These are phyloP conservation scores for Agapornis roseicollis DNA, from an alignment of 2,113 vertebrate genomes.

Conservation along the genomic window DNA sequence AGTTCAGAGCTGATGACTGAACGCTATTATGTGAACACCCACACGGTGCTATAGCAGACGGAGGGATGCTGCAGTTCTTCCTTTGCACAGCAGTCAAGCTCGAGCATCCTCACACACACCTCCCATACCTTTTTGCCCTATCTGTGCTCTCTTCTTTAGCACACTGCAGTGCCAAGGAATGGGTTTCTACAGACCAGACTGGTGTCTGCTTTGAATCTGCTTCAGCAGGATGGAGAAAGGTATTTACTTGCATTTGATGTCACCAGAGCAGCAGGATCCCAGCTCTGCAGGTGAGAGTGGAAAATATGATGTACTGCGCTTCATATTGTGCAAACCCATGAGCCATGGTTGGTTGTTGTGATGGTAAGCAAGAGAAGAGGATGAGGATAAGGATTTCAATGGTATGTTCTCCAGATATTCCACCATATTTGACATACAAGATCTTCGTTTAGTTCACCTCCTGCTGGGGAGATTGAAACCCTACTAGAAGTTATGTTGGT, in stretches of 20 bases:
- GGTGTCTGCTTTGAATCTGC: neutral
- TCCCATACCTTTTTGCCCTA: neutral
- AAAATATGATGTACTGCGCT: neutral
- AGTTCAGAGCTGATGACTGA: conserved; percentile 20
- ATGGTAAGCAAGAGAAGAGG: neutral
- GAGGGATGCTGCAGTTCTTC: neutral
- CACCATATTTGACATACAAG: neutral
- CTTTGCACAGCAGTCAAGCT: neutral
- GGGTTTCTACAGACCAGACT: neutral
- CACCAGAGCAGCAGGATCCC: neutral
- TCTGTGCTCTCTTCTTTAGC: neutral
- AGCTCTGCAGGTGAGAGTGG: neutral
- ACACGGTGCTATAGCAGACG: neutral
- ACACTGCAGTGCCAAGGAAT: neutral
- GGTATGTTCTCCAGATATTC: neutral
- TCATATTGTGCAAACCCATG: accelerated
- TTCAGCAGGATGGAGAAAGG: neutral
- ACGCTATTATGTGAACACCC: conserved; percentile 26
- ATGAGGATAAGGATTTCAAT: neutral
- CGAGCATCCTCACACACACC: neutral
- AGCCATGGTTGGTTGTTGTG: neutral
- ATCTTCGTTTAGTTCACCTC: neutral
- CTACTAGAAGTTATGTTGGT: neutral
- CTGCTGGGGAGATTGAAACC: neutral
- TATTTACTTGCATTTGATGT: accelerated